Base-by-base conservation (phyloP, 2,113 vertebrate species). In the Tretioscincus oriximinensis region DNA sequence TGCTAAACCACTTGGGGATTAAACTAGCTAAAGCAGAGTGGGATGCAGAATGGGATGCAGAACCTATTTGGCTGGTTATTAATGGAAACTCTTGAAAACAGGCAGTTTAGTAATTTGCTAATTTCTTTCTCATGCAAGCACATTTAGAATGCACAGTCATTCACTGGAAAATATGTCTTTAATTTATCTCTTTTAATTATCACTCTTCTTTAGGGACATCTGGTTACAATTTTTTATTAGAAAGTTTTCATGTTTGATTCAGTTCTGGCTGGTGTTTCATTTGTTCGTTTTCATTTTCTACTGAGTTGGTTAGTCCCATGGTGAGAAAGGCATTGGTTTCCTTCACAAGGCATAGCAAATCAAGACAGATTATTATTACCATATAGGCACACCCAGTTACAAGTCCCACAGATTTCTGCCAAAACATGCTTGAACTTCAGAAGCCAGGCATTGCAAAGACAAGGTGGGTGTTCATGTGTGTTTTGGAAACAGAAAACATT, bases 161-260 rank as follows among this genome's bases (percentile, higher is more conserved):
- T 94, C 93, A 90, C 84, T 93, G 91, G 90, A 93, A 94, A 93
- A 91, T 86, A 92, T 94, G 94, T 92, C 90, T 88, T 93, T 90
- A 93, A 94, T 95, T 95, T 94, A 94, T 96, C 93, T 93, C 90
- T 89, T 92, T 93, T 95, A 95, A 95, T 95, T 95, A 94, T 95
- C 92, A 93, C 91, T 93, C 91, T 87, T 94, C 91, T 94, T 92
- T 91, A 91, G 85, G 88, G 92, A 92, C 95, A 95, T 95, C 94
- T 95, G 95, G 92, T 94, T 94, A 93, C 88, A 87, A 92, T 96
- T 93, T 94, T 93, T 95, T 94, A 94, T 95, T 93, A 94, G 92
- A 93, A 93, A 94, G 90, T 88, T 91, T 90, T 86, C 88, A 90
- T 93, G 90, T 90, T 92, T 87, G 41, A 93, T 87, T 89, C 89